Evolutionary conservation across 2,113 vertebrate species (phyloP), one percentile per base, ranked within the genome.

Genomic region (Noturus placidus): DNA sequence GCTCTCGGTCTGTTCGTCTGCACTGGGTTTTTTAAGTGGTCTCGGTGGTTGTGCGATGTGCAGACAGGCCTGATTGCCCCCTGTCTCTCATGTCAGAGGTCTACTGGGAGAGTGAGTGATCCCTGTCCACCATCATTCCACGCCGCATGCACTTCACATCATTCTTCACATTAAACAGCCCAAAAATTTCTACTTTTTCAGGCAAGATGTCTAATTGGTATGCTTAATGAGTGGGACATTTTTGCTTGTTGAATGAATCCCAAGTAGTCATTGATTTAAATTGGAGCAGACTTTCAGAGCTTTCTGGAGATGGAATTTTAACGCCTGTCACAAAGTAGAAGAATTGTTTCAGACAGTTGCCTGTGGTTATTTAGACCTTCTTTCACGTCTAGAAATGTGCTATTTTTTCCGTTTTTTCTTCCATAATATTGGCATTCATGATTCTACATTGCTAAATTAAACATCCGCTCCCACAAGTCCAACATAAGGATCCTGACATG

Each of bases 11-110:
- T 87, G 83, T 90, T 86, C 84, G 65, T 86, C 89, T 84, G 83
- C 65, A 61, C 82, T 69, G 59, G 63, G 74, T 84, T 85, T 83
- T 86, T 88, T 87, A 80, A 87, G 86, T 83, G 87, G 70, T 84
- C 72, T 78, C 61, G 50, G 50, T 52, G 77, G 82, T 79, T 70
- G 52, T 74, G 61, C 46, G n/a, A 42, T 82, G 88, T 85, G 82
- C 85, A 90, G 88, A 91, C 90, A 88, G 76, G 84, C 72, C 89
- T 89, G 88, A 91, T 91, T 91, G 87, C 89, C 81, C 85, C 86
- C 85, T 91, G 90, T 90, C 90, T 89, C 46, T 13, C 13, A 72
- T 91, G 88, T 92, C 88, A 89, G 80, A 67, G 63, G 86, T 83
- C 76, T 89, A 83, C 81, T 80, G 89, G 67, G 61, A 42, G 63